Evolutionary conservation across 1,140 invertebrate genomes (phyloP), one percentile per base, ranked within the genome.

Genomic region (Reticulitermes speratus): DNA sequence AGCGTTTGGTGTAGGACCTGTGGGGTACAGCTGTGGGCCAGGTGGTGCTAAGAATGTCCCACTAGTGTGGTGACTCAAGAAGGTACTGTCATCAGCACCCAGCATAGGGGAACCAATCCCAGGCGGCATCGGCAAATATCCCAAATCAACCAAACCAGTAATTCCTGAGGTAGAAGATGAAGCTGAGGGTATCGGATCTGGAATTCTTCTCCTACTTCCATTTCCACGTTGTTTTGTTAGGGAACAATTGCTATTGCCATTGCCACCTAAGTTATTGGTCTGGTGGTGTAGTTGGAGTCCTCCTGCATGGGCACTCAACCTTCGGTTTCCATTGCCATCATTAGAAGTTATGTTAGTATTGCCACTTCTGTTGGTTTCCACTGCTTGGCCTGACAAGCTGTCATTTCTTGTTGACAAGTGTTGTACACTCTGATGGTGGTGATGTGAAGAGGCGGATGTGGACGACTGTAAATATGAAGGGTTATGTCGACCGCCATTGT

Each of bases 101-200:
- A 86, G 32, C 86, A 87, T 86, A 16, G 91, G 91, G 6, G 91
- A 91, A 88, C 90, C 90, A 25, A 90, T 90, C 44, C 88, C 87
- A 48, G 88, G 89, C 55, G 90, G 89, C 87, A 90, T 89, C 25
- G 89, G 88, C 25, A 91, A 82, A 87, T 91, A 90, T 32, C 88
- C 88, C 75, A 90, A 89, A 87, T 91, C 90, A 69, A 90, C 88
- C 82, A 89, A 89, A 84, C 88, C 87, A 23, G 52, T 81, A n/a
- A 87, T 45, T 45, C 48, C 69, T 83, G 86, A 85, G 11, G 45
- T 44, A n/a, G 84, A 82, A 19, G 84, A 85, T 59, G 86, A 83
- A 83, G 75, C 16, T 45, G 65, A 75, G 25, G 52, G 7, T 25
- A 75, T 30, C 0, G 86, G 25, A 44, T 86, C 86, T 6, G 65